Evolutionary conservation across 37 sponge, comb jelly and placozoan genomes (phyloP), one percentile per base, ranked within the genome.

Genomic region (Haliclona indistincta): DNA sequence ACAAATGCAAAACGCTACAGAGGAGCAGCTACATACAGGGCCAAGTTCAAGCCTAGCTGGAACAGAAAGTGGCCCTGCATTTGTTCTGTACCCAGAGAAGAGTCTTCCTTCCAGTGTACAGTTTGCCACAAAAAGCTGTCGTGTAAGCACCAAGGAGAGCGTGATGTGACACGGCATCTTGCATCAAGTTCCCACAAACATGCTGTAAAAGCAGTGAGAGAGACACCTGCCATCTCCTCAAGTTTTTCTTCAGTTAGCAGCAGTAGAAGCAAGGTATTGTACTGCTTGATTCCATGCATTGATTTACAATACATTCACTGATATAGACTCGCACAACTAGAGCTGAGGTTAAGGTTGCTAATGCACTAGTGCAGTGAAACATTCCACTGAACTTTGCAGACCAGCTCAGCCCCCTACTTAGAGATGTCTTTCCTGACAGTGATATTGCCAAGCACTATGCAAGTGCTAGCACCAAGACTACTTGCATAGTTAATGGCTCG

Each of bases 401-500:
- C 49, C 81, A 89, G n/a, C 38, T 89, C 17, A 62, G 78, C 26
- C 83, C 83, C 36, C 51, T 64, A 26, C 40, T 87, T 10, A 75
- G 37, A 43, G 77, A 81, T 30, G 77, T 56, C 2, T 88, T 81
- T 54, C 66, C 72, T 37, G 89, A 89, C 37, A 75, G 75, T 35
- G 29, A 55, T 29, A 89, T 81, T 29, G 77, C 88, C 17, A 52
- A 41, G 25, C 58, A 60, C 1, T 87, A 72, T 40, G 72, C 71
- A 26, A 78, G 70, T 39, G 75, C 69, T 32, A 51, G 80, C 36
- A 85, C 82, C 4, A 89, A 84, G 56, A 78, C 87, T 55, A 85
- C 87, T 19, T 85, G 91, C 66, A 90, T 90, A 63, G 17, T 90
- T 10, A 90, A 85, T 71, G 83, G 78, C 3, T 64, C 87, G 49